Conservation (phyloP, 2,113 vertebrate genomes). For the Apteryx mantelli region DNA sequence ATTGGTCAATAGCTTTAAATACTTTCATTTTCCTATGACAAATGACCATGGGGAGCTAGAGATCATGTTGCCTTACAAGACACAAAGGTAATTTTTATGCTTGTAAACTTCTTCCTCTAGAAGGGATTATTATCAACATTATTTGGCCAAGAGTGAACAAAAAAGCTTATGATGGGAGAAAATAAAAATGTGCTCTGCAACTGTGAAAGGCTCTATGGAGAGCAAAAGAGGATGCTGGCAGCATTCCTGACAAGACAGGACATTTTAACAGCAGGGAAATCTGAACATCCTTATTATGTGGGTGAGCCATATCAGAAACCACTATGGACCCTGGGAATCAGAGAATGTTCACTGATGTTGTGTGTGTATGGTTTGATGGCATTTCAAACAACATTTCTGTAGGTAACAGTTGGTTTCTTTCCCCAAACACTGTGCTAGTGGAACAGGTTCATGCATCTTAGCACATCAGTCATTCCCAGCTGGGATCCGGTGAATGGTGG, state of each 20-base stretch:
- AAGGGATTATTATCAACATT: constrained; percentile 53
- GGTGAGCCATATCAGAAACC: neutral
- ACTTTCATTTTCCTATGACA: constrained; percentile 52
- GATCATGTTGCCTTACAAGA: constrained; percentile 44
- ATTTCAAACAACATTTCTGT: neutral
- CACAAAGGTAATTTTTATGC: constrained; percentile 56
- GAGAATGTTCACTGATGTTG: neutral
- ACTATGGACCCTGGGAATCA: neutral
- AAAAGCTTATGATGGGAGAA: neutral
- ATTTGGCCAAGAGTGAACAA: constrained; percentile 47
- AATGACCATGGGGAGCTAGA: constrained; percentile 20
- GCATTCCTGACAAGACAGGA: neutral
- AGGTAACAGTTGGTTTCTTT: neutral
- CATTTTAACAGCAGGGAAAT: neutral
- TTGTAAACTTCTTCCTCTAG: constrained; percentile 39
- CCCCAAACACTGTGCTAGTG: neutral
- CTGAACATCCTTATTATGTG: neutral
- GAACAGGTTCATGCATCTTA: neutral
- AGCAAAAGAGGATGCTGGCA: constrained; percentile 23
- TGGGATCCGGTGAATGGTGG: neutral
- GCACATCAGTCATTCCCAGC: neutral
- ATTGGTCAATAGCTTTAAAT: constrained; percentile 29
- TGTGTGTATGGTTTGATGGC: neutral
- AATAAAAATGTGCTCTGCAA: constrained; percentile 7
- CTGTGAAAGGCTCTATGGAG: neutral